Evolutionary conservation across 2,113 vertebrate species (phyloP), one percentile per base, ranked within the genome.

Genomic region (Piprites chloris): DNA sequence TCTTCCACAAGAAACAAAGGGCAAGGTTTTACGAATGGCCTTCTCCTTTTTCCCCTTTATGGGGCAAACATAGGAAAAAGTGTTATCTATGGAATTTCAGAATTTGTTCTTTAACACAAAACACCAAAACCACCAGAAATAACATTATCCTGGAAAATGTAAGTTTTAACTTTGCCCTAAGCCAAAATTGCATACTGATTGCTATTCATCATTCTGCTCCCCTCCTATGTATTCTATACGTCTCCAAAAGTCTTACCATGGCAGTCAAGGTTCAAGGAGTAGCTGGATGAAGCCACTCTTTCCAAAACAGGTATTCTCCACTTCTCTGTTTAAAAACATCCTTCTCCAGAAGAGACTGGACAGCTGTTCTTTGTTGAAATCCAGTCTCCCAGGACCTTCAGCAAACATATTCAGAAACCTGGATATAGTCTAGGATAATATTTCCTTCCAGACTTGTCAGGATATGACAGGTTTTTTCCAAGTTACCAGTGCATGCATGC

Each of bases 81-180:
- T 76, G 85, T 94, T 93, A 96, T 93, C 94, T 92, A 37, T 75
- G 92, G 86, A 85, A 96, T 93, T 89, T 87, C 73, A 96, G 68
- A 90, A 74, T 80, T 87, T 56, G 58, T 80, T 83, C 85, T 86
- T 95, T 78, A 90, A 93, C 4, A 53, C 53, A 87, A 92, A 95
- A 92, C 80, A 95, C 90, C 90, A 90, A 95, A 96, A 90, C 79
- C 95, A 96, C 90, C 93, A 95, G 79, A 88, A 97, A 95, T 79
- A 95, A 91, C 56, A 63, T 65, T 92, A 79, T 84, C 22, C 66
- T 96, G 93, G 92, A 92, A 95, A 96, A 92, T 61, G 7, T 47
- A 93, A 81, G 88, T 62, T 94, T 88, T 78, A 78, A 82, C 52
- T 75, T 88, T 84, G 23, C 49, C 83, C 73, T 53, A 86, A 94